Evolutionary conservation across 1,140 invertebrate genomes (phyloP), one percentile per base, ranked within the genome.

Genomic region (Formica exsecta): DNA sequence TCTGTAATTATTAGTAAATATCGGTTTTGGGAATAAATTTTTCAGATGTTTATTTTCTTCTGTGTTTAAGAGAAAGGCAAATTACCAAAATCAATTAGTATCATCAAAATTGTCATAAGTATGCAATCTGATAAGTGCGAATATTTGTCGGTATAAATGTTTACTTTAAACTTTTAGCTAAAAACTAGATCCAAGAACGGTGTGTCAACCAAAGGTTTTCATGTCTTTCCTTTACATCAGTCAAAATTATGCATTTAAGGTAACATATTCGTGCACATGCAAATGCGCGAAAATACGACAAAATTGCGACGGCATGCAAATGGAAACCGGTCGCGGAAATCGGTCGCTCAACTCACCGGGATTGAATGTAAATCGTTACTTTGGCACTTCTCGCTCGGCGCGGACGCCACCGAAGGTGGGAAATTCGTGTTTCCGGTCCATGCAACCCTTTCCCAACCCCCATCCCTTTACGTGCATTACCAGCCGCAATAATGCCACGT

Each of bases 341-440:
- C 77, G 65, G 65, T 71, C 79, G 73, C 81, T 70, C 64, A 85
- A 75, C 86, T 87, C 41, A 65, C 54, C 61, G 81, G 48, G 73
- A 70, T 87, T 85, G 86, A 83, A 76, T 64, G 66, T 70, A 87
- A 87, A 87, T 87, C 81, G 79, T 73, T 73, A 83, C 79, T 81
- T 71, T 76, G 81, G 62, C 71, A 87, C 75, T 51, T 51, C 16
- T 51, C 48, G 48, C 16, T 76, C 64, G 71, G 22, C 38, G 75
- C 38, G 25, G 71, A 65, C 62, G 41, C 48, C 32, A 32, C 38
- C 36, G 71, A 76, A 80, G 77, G 62, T 57, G 25, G 64, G 54
- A 61, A 83, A 74, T 73, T 83, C 79, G 68, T 73, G 79, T 74
- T 83, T 83, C 79, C 79, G 79, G 66, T 44, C 44, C 57, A 13